phyloP scores from a whole-genome alignment of 2,113 vertebrate genomes.

The Dasyurus viverrinus region DNA sequence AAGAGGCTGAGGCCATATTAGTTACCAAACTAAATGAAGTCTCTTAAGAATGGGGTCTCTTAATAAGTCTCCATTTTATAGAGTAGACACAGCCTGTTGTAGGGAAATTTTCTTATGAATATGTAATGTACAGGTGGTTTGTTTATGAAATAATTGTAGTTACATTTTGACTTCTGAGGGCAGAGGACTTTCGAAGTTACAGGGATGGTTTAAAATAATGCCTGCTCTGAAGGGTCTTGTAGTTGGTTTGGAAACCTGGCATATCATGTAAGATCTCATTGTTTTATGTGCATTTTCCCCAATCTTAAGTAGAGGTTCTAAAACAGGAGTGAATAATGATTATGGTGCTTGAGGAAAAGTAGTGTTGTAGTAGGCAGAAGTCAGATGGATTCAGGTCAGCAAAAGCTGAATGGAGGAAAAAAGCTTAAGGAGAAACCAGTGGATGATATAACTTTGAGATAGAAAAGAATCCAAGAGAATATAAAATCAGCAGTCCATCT shows the following conservation, averaged over 20 bases:
- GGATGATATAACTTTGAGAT: not conserved
- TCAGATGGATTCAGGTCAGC: not conserved
- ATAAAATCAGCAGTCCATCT: not conserved
- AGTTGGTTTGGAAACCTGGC: not conserved
- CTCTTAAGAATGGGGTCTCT: not conserved
- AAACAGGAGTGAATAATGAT: slow-evolving; percentile 12
- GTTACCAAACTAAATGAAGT: not conserved
- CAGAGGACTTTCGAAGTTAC: not conserved
- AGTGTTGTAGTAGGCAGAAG: not conserved
- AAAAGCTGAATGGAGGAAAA: not conserved
- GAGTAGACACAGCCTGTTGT: not conserved
- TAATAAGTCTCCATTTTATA: not conserved
- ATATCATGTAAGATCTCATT: not conserved
- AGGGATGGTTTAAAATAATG: not conserved
- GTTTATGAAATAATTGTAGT: not conserved
- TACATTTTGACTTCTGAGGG: not conserved
- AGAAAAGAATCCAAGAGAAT: not conserved
- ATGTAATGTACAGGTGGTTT: not conserved
- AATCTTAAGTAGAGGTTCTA: not conserved
- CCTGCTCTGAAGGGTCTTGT: not conserved
- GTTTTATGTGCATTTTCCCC: too few species aligned
- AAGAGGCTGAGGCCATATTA: too few species aligned
- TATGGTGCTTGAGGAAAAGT: not conserved
- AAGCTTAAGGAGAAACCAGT: not conserved
- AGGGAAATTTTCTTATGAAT: not conserved